Evolutionary conservation across 37 sponge, comb jelly and placozoan species (phyloP).

Genomic region (Theonella swinhoei): DNA sequence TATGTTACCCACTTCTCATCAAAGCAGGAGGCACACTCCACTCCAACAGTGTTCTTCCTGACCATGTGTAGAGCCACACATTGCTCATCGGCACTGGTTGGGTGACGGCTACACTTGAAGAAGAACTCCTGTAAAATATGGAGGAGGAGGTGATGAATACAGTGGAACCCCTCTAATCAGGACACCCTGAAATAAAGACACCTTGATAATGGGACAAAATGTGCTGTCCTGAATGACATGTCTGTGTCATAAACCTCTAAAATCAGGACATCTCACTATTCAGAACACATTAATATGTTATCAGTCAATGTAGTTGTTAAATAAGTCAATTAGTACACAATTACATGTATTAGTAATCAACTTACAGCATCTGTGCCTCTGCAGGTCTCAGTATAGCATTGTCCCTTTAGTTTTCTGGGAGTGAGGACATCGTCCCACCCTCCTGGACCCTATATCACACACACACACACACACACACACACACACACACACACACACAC

Average conservation of each 20-base stretch:
- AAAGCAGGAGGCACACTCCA: slow-evolving; percentile 62
- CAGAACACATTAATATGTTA: no score
- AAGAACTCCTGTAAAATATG: slow-evolving; percentile 97
- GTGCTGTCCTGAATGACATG: slow-evolving; percentile 1
- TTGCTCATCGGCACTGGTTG: slow-evolving; percentile 27
- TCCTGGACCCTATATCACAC: slow-evolving; percentile 51
- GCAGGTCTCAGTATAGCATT: slow-evolving; percentile 47
- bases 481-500: no score
- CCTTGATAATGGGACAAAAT: no score
- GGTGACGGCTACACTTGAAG: slow-evolving; percentile 85
- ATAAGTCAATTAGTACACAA: neutral
- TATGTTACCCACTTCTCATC: slow-evolving; percentile 30
- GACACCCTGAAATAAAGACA: no score
- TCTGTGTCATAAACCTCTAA: neutral
- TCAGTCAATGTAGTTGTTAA: no score
- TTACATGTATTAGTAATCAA: neutral
- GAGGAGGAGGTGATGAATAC: no score
- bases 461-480: neutral
- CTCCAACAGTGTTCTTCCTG: slow-evolving; percentile 57
- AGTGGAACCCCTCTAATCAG: no score
- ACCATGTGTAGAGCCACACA: slow-evolving; percentile 78
- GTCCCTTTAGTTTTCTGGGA: slow-evolving; percentile 45
- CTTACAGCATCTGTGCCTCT: slow-evolving; percentile 38
- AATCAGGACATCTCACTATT: no score
- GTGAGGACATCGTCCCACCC: slow-evolving; percentile 74